Base-by-base conservation (phyloP, 2,113 vertebrate species). In the Glaucomys volans region DNA sequence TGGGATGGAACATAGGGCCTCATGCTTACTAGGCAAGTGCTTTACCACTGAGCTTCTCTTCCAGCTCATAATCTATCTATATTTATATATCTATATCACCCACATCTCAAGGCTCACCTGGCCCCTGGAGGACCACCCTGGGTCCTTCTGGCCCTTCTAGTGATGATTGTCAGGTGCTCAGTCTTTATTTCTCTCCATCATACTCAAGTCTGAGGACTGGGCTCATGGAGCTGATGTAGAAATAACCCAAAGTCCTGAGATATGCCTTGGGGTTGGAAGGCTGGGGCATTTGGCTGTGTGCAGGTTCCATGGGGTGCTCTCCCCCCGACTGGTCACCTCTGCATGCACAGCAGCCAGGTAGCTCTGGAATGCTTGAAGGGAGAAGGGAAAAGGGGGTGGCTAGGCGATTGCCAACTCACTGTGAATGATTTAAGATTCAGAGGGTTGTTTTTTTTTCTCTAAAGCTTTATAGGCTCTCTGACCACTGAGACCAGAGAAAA, bases 211-310 rank as follows among this genome's bases (percentile, higher is more conserved):
- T 74, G 72, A 79, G 64, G 77, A 13, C 24, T 28, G 59, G 82
- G 64, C 40, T 67, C 3, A 12, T 35, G 66, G 11, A 13, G 77
- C 14, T 35, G 42, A 40, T 4, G 44, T 28, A 83, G 30, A 81
- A 86, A 18, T 3, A 24, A 72, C 18, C 26, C n/a, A 4, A 37
- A 47, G 77, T 20, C 14, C 77, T 26, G 64, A 44, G 28, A 26
- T 32, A 50, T 1, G 3, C 1, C 47, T 28, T 57, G 22, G 52
- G 13, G 62, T 28, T 22, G 2, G 8, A 1, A 20, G 69, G 47
- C 4, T 42, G 16, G 17, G 59, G 52, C 2, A 1, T 5, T 20
- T 5, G 8, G 26, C 8, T 1, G 74, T 30, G 2, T 1, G 40
- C 42, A 24, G 76, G 9, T 11, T 76, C 57, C 57, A 2, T 4